phyloP scores from a whole-genome alignment of 2,888 invertebrate genomes.

The Morpho achilles region DNA sequence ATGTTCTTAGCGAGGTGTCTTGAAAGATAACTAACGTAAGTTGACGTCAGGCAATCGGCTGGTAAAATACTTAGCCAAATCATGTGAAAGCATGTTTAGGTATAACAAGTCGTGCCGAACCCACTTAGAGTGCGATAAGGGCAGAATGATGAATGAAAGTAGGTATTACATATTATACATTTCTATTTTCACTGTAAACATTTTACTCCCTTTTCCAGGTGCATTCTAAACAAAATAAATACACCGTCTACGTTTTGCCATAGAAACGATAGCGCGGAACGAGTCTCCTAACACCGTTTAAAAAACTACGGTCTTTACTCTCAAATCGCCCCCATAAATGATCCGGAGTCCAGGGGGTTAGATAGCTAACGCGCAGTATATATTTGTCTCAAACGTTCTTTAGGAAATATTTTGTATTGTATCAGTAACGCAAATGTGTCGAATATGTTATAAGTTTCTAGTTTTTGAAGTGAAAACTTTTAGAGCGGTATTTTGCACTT shows the following conservation, averaged over 20 bases:
- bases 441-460: background rate
- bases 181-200: slow-evolving; percentile 5
- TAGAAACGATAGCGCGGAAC: slow-evolving; percentile 23
- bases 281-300: slow-evolving; percentile 31
- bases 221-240: slow-evolving; percentile 15
- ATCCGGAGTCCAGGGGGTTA: slow-evolving; percentile 27
- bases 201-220: slow-evolving; percentile 3
- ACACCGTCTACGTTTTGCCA: slow-evolving; percentile 20
- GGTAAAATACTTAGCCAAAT: too few relatives aligned
- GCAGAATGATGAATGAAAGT: too few relatives aligned
- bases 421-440: slow-evolving; percentile 19
- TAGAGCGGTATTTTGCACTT: too few relatives aligned
- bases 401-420: slow-evolving; percentile 22
- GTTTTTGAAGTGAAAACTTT: too few relatives aligned
- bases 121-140: too few relatives aligned
- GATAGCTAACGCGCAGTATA: slow-evolving; percentile 23
- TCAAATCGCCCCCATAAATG: slow-evolving; percentile 30
- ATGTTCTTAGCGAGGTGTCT: too few relatives aligned
- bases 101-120: too few relatives aligned
- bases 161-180: background rate
- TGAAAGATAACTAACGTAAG: too few relatives aligned
- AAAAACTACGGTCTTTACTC: slow-evolving; percentile 32
- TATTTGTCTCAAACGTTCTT: slow-evolving; percentile 25
- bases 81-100: too few relatives aligned
- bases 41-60: too few relatives aligned